Percentiles rank a stretch among this genome's conserved stretches.
Conservation (phyloP, 2,113 vertebrate genomes). For the Chloebia gouldiae region DNA sequence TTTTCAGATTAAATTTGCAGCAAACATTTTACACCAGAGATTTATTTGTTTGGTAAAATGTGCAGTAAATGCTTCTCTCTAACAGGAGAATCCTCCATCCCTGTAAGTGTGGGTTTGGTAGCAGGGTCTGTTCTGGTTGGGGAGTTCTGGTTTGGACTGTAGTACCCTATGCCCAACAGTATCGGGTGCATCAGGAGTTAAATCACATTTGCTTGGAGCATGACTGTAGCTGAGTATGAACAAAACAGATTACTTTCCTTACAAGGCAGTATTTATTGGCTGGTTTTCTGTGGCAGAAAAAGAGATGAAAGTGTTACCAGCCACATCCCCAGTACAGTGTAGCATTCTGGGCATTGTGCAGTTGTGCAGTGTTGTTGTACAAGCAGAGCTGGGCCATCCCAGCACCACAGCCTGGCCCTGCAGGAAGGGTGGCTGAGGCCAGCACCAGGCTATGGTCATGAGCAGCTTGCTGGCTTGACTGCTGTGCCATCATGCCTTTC, state of each 20-base stretch:
- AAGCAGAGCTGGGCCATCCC: neutral
- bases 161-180: neutral
- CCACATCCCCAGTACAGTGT: fast-evolving
- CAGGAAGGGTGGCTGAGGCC: neutral
- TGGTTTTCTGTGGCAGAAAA: neutral
- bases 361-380: neutral
- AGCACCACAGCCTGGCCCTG: neutral
- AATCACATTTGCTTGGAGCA: neutral
- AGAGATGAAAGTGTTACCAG: neutral
- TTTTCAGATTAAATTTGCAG: neutral
- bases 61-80: neutral
- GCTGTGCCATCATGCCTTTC: neutral
- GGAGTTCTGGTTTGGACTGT: neutral
- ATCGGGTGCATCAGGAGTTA: neutral
- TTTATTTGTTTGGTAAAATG: neutral
- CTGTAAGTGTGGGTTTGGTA: neutral
- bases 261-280: neutral
- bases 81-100: neutral
- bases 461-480: neutral
- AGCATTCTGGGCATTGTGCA: neutral
- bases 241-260: neutral
- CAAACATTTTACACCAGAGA: neutral
- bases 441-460: fast-evolving
- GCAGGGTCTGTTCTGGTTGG: neutral
- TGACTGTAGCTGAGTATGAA: neutral